These are phyloP conservation scores for Montipora capricornis DNA, from an alignment of 64 coral and sea anemone species.

Conservation along the genomic window DNA sequence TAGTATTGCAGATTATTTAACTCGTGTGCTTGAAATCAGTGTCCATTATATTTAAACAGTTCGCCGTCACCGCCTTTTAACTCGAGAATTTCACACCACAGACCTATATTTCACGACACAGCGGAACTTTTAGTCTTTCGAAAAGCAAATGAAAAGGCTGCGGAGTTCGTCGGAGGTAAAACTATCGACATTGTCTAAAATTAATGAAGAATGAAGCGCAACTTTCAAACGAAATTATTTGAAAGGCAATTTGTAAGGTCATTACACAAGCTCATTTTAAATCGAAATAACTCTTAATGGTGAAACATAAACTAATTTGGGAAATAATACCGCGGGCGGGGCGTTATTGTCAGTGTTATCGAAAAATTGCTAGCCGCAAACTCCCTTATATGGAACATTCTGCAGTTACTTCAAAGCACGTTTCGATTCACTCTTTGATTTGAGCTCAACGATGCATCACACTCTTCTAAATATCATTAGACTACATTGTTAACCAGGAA, in stretches of 20 bases:
- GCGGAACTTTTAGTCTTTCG: neutral
- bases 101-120: neutral
- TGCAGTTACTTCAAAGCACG: neutral
- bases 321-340: conserved; percentile 55
- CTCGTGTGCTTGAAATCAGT: neutral
- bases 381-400: neutral
- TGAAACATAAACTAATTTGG: conserved; percentile 61
- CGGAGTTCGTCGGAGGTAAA: neutral
- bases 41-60: neutral
- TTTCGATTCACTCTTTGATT: neutral
- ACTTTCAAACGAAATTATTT: conserved; percentile 41
- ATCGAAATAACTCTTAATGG: conserved; percentile 52
- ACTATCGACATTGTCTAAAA: neutral
- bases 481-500: neutral
- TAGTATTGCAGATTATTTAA: neutral
- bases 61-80: neutral
- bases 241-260: conserved; percentile 35
- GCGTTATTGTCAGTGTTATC: conserved; percentile 34
- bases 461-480: neutral
- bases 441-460: neutral
- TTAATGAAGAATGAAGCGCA: neutral
- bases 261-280: conserved; percentile 53
- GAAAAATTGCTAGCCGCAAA: conserved; percentile 47
- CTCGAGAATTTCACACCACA: neutral
- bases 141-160: too few relatives aligned